Evolutionary conservation across 2,888 invertebrate species (phyloP), one percentile per base, ranked within the genome.

Genomic region (Seladonia tumulorum): DNA sequence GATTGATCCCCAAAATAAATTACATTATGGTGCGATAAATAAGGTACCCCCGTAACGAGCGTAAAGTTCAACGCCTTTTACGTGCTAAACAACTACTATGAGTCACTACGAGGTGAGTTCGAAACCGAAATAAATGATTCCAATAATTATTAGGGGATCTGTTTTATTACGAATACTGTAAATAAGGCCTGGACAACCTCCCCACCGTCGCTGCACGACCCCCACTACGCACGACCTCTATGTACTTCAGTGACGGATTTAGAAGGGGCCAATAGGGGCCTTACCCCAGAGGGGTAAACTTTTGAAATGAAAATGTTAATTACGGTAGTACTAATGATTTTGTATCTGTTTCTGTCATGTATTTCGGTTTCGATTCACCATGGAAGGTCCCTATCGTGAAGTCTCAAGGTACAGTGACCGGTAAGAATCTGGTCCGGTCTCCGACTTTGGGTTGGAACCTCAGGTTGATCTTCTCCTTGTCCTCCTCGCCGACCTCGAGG

Each of bases 371-470:
- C 70, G n/a, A 12, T 14, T 42, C 12, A 12, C 5, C 16, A 35
- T n/a, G 0, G 14, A 66, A 4, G 66, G 0, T 35, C 12, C 12
- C 42, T 2, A 22, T n/a, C 0, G 7, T 42, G 16, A n/a, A 14
- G n/a, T 60, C 87, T 96, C 96, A 98, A 82, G 98, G 98, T 84
- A 98, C 97, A 83, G 95, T 97, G 7, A 98, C 97, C 49, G 97
- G 97, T 89, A 97, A 95, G 94, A 98, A 98, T 95, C 97, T 96
- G 89, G 97, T 96, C 39, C 97, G 97, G 94, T 98, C 97, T 0
- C 98, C 98, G 68, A 97, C 96, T 95, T 97, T 98, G 0, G 98
- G 98, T 90, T 97, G 97, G 91, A 98, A 97, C 92, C 97, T 96
- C 90, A 98, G 96, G 91, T 98, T 97, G 0, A 98, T 97, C 95